Percentiles rank a stretch among this genome's conserved stretches.
These are phyloP conservation scores for Pempheris klunzingeri DNA, from an alignment of 2,797 vertebrate species.

Conservation along the genomic window DNA sequence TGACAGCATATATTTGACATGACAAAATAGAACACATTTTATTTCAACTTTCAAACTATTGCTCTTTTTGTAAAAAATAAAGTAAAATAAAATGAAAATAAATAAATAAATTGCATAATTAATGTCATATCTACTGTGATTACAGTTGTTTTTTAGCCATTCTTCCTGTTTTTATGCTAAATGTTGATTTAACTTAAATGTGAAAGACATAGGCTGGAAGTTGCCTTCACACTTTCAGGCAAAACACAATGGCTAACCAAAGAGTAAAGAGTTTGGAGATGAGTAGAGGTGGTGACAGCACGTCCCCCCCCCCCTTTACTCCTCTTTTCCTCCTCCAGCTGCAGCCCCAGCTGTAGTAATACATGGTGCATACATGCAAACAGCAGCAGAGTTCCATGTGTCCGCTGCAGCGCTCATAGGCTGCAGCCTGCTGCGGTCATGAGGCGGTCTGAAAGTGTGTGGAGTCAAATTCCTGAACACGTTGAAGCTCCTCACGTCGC, in stretches of 20 bases:
- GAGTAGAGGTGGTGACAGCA: background rate
- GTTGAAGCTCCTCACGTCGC: slow-evolving; percentile 72
- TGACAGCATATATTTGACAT: background rate
- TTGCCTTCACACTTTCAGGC: too few relatives aligned
- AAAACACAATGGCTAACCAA: background rate
- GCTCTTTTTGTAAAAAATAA: background rate
- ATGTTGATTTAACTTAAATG: background rate
- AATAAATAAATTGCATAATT: too few relatives aligned
- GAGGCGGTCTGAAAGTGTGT: slow-evolving; percentile 69
- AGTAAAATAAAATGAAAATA: too few relatives aligned
- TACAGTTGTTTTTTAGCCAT: background rate
- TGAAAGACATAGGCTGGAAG: background rate
- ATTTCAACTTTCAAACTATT: background rate
- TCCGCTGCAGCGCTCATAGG: background rate
- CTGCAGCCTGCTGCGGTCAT: slow-evolving; percentile 30
- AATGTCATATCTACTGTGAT: too few relatives aligned
- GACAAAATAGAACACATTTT: background rate
- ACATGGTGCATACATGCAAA: background rate
- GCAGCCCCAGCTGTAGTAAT: too few relatives aligned
- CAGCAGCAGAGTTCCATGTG: slow-evolving; percentile 7
- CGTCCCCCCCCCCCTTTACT: too few relatives aligned
- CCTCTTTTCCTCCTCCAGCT: background rate
- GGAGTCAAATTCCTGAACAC: slow-evolving; percentile 85
- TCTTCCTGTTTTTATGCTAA: background rate
- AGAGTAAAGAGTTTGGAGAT: too few relatives aligned